Conservation (phyloP, 2,113 vertebrate genomes). For the Notothenia coriiceps region DNA sequence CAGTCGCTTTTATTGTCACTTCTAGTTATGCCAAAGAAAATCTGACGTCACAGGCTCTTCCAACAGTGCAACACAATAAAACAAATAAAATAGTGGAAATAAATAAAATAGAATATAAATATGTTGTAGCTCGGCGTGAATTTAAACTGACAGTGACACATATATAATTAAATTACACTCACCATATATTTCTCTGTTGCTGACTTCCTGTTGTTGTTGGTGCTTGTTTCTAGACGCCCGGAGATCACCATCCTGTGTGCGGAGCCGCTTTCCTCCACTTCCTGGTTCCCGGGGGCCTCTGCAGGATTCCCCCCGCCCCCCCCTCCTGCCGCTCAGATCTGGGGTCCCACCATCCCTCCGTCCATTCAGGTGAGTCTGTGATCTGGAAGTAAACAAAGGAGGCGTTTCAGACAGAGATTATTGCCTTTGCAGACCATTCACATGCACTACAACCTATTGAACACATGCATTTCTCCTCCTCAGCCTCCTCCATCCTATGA, state of each 20-base stretch:
- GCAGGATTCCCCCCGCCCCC: conserved; percentile 85
- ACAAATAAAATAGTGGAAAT: too few species aligned
- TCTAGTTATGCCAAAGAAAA: too few species aligned
- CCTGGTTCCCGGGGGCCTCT: conserved; percentile 91
- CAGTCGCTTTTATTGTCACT: too few species aligned
- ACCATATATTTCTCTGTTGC: neutral
- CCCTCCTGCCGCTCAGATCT: conserved; percentile 87
- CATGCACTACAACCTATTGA: too few species aligned
- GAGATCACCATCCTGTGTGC: conserved; percentile 98
- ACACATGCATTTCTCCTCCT: neutral
- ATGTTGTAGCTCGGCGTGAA: too few species aligned
- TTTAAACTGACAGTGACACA: too few species aligned
- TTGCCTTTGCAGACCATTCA: too few species aligned
- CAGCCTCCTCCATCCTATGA: conserved; percentile 98
- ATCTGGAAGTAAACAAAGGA: neutral
- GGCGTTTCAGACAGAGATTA: neutral
- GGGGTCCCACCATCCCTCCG: conserved; percentile 88
- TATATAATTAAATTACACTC: too few species aligned
- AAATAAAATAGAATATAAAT: too few species aligned
- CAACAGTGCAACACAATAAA: too few species aligned
- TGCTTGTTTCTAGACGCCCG: conserved; percentile 86
- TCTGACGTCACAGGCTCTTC: too few species aligned
- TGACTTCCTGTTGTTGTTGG: conserved; percentile 17
- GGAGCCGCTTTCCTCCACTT: conserved; percentile 89
- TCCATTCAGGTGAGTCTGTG: conserved; percentile 85